Evolutionary conservation across 2,888 invertebrate species (phyloP), one percentile per base, ranked within the genome.

Genomic region (Cheilosia variabilis): DNA sequence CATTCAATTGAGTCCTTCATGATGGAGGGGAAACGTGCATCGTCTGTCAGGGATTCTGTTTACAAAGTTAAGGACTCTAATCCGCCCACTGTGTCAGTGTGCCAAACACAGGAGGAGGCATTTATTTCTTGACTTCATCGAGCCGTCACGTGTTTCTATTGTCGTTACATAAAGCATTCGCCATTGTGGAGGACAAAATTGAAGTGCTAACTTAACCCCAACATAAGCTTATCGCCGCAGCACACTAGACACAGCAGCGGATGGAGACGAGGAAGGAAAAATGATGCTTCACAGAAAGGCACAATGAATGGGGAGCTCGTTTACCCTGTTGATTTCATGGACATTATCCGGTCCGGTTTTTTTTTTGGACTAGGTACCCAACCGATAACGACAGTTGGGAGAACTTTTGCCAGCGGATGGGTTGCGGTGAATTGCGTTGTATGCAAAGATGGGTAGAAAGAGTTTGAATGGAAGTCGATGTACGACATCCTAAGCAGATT

Each of bases 241-340:
- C 37, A 37, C 37, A 37, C 37, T 37, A 24, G 19, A 9, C 17
- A 19, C 10, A 17, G n/a, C 45, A 2, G 3, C 17, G 19, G 47
- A 17, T 13, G 24, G 13, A 27, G 2, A 27, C 37, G 13, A 52
- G 5, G 13, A 50, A 50, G 5, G 17, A 22, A 50, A 50, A 19
- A 22, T 50, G 3, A 13, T 50, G 10, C 7, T 10, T 3, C 9
- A 22, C 4, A 22, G 10, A 52, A 13, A 5, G 13, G 13, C 47
- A 53, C 60, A 80, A 62, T 62, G 52, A 63, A 63, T 62, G 50
- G 24, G 24, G 52, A 73, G 73, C 69, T 75, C 37, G 45, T 62
- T 75, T 68, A 69, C 62, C 68, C 75, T 73, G 60, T 79, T 79
- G 65, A 58, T 55, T 68, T 60, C 27, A 78, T 79, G 10, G 27